Conservation (phyloP, 1,140 invertebrate genomes). For the Drosophila chauvacae region DNA sequence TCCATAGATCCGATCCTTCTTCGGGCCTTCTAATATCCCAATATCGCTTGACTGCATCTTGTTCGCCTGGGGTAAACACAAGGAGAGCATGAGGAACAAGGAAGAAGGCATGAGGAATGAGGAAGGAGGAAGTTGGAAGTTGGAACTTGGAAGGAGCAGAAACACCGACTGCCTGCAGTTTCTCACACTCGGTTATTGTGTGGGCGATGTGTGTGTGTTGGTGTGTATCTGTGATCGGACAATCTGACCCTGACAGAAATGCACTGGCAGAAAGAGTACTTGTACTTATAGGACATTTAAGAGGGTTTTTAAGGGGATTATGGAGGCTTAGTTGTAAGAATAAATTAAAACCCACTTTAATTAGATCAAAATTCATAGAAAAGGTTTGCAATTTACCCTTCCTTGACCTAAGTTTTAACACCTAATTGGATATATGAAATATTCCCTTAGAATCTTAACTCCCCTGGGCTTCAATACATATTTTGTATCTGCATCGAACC, state of each 20-base stretch:
- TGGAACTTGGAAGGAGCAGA: conserved; percentile 9
- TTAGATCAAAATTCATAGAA: too few relatives aligned
- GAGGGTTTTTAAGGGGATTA: neutral
- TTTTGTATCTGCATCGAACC: neutral
- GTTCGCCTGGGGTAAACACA: conserved; percentile 37
- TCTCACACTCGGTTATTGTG: conserved; percentile 72
- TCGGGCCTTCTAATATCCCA: conserved; percentile 69
- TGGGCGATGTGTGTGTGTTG: conserved; percentile 48
- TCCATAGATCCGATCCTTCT: conserved; percentile 14
- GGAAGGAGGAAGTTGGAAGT: conserved; percentile 1
- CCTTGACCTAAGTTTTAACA: neutral
- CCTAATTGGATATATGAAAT: neutral
- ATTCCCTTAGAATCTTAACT: neutral
- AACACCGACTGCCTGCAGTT: conserved; percentile 59
- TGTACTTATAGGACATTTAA: neutral
- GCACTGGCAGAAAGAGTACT: conserved; percentile 43
- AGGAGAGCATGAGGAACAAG: conserved; percentile 14
- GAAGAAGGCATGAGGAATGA: conserved; percentile 33
- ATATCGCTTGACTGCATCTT: conserved; percentile 76
- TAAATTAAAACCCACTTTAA: neutral
- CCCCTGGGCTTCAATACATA: neutral
- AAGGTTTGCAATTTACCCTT: neutral
- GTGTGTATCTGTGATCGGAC: conserved; percentile 37
- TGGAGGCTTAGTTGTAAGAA: neutral
- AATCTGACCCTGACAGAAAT: conserved; percentile 62